phyloP scores from a whole-genome alignment of 2,113 vertebrate genomes.

The Vombatus ursinus region DNA sequence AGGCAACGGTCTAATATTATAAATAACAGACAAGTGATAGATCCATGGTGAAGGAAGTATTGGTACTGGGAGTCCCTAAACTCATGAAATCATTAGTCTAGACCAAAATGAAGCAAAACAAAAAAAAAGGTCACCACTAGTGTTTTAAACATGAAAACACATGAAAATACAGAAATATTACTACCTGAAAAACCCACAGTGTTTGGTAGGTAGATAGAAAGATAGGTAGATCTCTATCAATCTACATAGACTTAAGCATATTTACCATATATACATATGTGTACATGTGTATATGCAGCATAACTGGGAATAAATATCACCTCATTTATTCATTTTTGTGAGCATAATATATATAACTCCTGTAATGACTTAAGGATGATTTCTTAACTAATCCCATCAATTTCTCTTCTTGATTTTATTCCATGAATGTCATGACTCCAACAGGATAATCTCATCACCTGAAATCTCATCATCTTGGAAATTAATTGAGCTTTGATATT shows the following conservation, averaged over 20 bases:
- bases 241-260: no score
- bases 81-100: neutral
- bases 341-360: no score
- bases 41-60: neutral
- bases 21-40: neutral
- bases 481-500: no score
- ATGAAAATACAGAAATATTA: neutral
- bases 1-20: neutral
- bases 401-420: no score
- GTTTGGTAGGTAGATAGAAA: neutral
- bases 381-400: no score
- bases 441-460: no score
- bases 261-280: no score
- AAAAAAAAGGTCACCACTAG: neutral
- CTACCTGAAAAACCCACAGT: neutral
- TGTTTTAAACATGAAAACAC: neutral
- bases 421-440: no score
- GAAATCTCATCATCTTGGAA: no score
- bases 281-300: neutral
- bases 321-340: no score
- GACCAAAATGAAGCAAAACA: neutral
- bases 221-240: neutral
- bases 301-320: no score
- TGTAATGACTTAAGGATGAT: no score
- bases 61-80: neutral